phyloP scores from a whole-genome alignment of 2,888 invertebrate genomes.

The Netelia virgata region DNA sequence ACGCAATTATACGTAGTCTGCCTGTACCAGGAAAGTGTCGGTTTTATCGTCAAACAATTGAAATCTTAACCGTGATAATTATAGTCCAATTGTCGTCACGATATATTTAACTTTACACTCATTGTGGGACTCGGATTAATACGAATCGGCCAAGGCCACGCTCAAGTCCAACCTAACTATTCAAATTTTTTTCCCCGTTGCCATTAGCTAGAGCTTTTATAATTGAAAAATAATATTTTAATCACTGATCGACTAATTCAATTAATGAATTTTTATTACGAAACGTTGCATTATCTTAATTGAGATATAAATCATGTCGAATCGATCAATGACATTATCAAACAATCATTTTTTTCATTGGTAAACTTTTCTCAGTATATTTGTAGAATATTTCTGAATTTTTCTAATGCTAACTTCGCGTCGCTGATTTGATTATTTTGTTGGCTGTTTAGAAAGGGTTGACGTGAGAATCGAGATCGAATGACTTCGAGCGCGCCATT shows the following conservation, averaged over 20 bases:
- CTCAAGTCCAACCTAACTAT: background rate
- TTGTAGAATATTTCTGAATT: too few species aligned
- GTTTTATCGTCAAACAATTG: conserved; percentile 54
- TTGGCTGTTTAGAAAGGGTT: background rate
- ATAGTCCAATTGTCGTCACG: conserved; percentile 15
- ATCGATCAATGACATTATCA: background rate
- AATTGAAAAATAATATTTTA: background rate
- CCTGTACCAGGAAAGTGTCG: conserved; percentile 18
- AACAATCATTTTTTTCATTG: conserved; percentile 29
- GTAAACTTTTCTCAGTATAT: background rate
- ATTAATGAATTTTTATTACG: too few species aligned
- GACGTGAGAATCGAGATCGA: conserved; percentile 30
- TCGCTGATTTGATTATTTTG: background rate
- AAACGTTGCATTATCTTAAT: too few species aligned
- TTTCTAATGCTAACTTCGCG: too few species aligned
- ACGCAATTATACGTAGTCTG: conserved; percentile 50
- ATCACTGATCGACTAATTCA: background rate
- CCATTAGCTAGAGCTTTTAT: background rate
- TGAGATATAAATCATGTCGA: too few species aligned
- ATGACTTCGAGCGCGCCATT: conserved; percentile 66
- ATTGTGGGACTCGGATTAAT: conserved; percentile 1
- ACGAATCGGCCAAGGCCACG: background rate
- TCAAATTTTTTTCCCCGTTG: background rate
- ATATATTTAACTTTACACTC: background rate
- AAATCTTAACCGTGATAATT: conserved; percentile 22